These are phyloP conservation scores for Spheniscus humboldti DNA, from an alignment of 2,797 vertebrate species.

Conservation along the genomic window DNA sequence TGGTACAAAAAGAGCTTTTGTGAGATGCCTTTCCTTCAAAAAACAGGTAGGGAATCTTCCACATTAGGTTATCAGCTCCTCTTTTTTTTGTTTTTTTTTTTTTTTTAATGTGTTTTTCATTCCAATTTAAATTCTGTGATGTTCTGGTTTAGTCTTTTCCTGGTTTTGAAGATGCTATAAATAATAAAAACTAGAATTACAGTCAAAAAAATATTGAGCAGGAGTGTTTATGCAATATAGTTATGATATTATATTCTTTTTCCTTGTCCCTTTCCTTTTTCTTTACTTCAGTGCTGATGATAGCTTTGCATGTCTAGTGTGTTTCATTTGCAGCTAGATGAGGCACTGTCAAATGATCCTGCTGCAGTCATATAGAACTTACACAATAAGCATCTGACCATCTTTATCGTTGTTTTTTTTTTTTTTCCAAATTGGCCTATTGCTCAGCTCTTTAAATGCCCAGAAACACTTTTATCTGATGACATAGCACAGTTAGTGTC, in stretches of 20 bases:
- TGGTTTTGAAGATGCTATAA: not conserved
- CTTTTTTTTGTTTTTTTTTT: too few species aligned
- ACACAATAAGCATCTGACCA: not conserved
- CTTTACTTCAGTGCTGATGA: not conserved
- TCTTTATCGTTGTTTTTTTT: not conserved
- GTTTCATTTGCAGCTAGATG: not conserved
- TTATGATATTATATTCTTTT: not conserved
- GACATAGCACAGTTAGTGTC: not conserved
- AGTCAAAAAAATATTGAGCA: not conserved
- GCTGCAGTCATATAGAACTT: not conserved
- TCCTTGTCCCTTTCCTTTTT: not conserved
- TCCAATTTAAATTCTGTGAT: not conserved
- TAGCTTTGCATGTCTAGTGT: not conserved
- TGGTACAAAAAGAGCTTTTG: not conserved
- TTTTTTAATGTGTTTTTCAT: not conserved
- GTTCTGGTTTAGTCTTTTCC: not conserved
- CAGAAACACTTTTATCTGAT: not conserved
- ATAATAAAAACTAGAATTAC: not conserved
- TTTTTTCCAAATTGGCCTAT: not conserved
- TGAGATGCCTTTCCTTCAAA: not conserved
- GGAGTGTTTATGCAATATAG: not conserved
- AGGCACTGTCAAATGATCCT: not conserved
- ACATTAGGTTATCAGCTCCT: not conserved
- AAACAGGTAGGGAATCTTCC: not conserved
- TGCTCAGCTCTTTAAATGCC: not conserved